Evolutionary conservation across 2,888 invertebrate genomes (phyloP), one percentile per base, ranked within the genome.

Genomic region (Panopea generosa): DNA sequence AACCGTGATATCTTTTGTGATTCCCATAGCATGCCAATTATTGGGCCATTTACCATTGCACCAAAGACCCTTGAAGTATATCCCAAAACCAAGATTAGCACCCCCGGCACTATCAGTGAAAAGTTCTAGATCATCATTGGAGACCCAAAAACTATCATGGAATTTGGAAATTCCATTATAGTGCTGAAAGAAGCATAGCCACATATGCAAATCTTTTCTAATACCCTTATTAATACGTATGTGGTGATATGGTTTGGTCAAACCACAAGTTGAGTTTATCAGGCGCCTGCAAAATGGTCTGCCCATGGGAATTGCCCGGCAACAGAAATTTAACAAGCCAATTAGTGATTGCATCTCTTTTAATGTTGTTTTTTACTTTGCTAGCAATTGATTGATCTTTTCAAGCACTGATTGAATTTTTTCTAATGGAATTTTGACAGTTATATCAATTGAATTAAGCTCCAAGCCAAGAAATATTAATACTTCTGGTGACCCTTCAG

Each of bases 231-330:
- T 72, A 7, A 72, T 40, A 14, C 69, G 49, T 16, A 62, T 22
- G 33, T 69, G 69, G n/a, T 69, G 65, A 47, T 47, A 26, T 3
- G 69, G 61, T 56, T 68, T 73, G 0, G 65, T 65, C 16, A 63
- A 40, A 27, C 73, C 56, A 22, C 65, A 47, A 14, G 47, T 66
- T 20, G 69, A 24, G 57, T 73, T 66, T 38, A 73, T 62, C n/a
- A 77, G 49, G 2, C 77, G 43, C 22, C 77, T 47, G 40, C 69
- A 69, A 47, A 77, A 72, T 16, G 69, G 65, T 11, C 77, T 27
- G 26, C 69, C 66, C n/a, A 47, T 20, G 20, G 33, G 26, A 11
- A 72, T 63, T n/a, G 65, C 77, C 38, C 68, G 27, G 38, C 63
- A 72, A 22, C 33, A 56, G 52, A 72, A 69, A 47, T 55, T 67